Evolutionary conservation across 2,888 invertebrate species (phyloP).

Genomic region (Hecatera dysodea): DNA sequence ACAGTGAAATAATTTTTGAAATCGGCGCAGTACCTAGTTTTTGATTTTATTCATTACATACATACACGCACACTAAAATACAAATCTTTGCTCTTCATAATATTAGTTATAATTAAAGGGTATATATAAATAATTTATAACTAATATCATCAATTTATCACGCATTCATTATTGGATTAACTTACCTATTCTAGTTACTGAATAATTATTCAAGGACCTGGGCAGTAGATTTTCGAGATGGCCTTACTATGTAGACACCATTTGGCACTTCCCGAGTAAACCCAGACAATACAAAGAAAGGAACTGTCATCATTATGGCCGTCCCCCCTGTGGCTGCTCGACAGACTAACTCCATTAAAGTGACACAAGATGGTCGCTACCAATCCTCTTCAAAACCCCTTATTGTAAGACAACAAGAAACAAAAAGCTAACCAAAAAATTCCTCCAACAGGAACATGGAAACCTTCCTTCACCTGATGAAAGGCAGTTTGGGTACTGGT

Average conservation of each 20-base stretch:
- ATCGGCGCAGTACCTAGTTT: too few relatives aligned
- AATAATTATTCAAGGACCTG: background rate
- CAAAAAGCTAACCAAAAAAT: background rate
- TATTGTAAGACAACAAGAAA: background rate
- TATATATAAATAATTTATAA: too few relatives aligned
- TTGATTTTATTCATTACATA: too few relatives aligned
- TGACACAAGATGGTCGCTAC: background rate
- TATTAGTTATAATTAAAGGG: too few relatives aligned
- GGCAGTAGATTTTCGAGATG: background rate
- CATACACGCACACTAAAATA: too few relatives aligned
- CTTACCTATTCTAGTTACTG: background rate
- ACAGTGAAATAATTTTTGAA: too few relatives aligned
- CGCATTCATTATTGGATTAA: too few relatives aligned
- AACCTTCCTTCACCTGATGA: constrained; percentile 96
- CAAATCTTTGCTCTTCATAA: too few relatives aligned
- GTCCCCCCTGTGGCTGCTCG: background rate
- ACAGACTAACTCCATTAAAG: background rate
- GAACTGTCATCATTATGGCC: background rate
- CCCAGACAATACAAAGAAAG: background rate
- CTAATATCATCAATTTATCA: too few relatives aligned
- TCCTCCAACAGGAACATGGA: constrained; percentile 92
- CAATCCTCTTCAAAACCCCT: background rate
- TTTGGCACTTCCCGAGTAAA: background rate
- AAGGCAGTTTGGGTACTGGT: constrained; percentile 97
- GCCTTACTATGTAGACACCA: too few relatives aligned